Evolutionary conservation across 1,140 invertebrate species (phyloP), one percentile per base, ranked within the genome.

Genomic region (Babylonia areolata): DNA sequence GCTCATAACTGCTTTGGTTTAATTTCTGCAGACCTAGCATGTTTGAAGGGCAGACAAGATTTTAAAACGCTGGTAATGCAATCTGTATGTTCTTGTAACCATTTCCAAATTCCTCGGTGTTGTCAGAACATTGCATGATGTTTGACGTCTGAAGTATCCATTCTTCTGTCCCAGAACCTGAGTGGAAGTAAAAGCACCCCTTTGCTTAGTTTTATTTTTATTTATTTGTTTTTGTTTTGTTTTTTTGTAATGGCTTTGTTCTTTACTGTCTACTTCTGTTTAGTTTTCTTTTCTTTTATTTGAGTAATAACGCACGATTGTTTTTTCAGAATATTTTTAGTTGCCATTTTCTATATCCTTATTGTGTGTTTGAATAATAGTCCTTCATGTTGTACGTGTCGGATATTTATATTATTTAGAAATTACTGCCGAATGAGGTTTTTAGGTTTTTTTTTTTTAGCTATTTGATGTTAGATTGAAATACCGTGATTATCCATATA

Each of bases 11-110:
- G 39, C 77, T 83, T n/a, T 78, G 20, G 28, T 42, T 51, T 51
- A 40, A 83, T 83, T 79, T 37, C 77, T 33, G 73, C 86, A 89
- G 88, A 77, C 85, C 86, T 77, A 73, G 85, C 58, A 83, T 87
- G 81, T 87, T 80, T 86, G 88, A 89, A 80, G 88, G 88, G 81
- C 86, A 87, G 85, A 89, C 88, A 54, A 71, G 88, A 84, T 89
- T 89, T 86, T 89, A 85, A n/a, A 85, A 64, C 78, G 77, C 86
- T 83, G 75, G 88, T 89, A 87, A 85, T n/a, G 28, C 73, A 40
- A n/a, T n/a, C n/a, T 40, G 20, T 37, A 73, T 20, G 35, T 37
- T 73, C 37, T 40, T 77, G 75, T 77, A 28, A 77, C 37, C 15
- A 17, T 15, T 35, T 40, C 12, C 40, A 20, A 40, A 9, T 40